Evolutionary conservation across 2,113 vertebrate genomes (phyloP).

Genomic region (Zosterops pallidus): DNA sequence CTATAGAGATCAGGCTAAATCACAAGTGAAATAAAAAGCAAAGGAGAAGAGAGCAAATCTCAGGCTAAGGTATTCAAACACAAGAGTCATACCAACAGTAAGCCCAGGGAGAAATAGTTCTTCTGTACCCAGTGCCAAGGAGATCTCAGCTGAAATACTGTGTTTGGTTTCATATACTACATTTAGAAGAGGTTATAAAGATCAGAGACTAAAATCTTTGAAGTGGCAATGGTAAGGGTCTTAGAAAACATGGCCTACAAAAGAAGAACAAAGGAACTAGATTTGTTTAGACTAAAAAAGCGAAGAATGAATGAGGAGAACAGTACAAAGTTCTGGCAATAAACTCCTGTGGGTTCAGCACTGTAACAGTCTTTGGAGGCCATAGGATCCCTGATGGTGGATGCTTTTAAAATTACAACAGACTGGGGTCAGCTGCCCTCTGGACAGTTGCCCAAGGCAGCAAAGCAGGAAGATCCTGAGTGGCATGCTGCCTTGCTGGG

Average conservation of each 20-base stretch:
- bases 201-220: background rate
- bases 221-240: background rate
- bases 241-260: background rate
- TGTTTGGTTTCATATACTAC: background rate
- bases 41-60: background rate
- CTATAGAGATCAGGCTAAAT: background rate
- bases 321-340: background rate
- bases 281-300: background rate
- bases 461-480: background rate
- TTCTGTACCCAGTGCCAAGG: background rate
- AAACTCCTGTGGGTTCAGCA: background rate
- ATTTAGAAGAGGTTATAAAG: background rate
- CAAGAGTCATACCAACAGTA: background rate
- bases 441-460: background rate
- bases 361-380: background rate
- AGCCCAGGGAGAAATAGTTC: background rate
- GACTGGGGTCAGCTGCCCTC: background rate
- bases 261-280: background rate
- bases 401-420: background rate
- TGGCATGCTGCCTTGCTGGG: background rate
- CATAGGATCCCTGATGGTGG: background rate
- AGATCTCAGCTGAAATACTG: background rate
- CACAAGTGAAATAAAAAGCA: background rate
- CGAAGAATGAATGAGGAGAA: background rate
- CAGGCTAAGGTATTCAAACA: background rate